Evolutionary conservation across 2,113 vertebrate genomes (phyloP).

Genomic region (Struthidea cinerea): DNA sequence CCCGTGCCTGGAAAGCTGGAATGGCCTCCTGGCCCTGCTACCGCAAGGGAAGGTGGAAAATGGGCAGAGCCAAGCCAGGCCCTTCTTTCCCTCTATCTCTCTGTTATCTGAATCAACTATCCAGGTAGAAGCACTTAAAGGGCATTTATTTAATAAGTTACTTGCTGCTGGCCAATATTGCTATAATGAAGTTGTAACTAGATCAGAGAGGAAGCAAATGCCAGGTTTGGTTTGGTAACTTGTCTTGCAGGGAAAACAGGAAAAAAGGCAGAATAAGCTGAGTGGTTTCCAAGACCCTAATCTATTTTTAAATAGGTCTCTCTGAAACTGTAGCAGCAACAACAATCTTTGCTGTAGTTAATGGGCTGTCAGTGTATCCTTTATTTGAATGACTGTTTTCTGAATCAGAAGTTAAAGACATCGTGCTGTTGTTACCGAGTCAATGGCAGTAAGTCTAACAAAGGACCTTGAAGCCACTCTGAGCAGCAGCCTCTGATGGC

Average conservation of each 20-base stretch:
- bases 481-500: background rate
- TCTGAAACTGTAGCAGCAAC: slow-evolving; percentile 41
- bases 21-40: background rate
- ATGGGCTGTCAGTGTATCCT: slow-evolving; percentile 64
- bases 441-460: slow-evolving; percentile 22
- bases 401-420: slow-evolving; percentile 49
- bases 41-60: background rate
- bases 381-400: slow-evolving; percentile 47
- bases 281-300: slow-evolving; percentile 51
- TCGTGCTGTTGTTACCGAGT: background rate
- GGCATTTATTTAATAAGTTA: slow-evolving; percentile 72
- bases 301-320: slow-evolving; percentile 71
- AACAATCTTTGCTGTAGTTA: slow-evolving; percentile 68
- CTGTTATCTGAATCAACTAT: background rate
- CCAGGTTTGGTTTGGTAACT: slow-evolving; percentile 47
- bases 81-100: background rate
- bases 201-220: slow-evolving; percentile 60
- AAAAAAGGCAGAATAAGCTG: slow-evolving; percentile 39
- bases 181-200: slow-evolving; percentile 72
- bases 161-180: slow-evolving; percentile 63
- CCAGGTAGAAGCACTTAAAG: slow-evolving; percentile 59
- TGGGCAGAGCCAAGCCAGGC: background rate
- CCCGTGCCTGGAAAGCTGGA: background rate
- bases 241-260: slow-evolving; percentile 46
- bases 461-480: slow-evolving; percentile 8